Percentiles rank a stretch among this genome's conserved stretches.
phyloP scores from a whole-genome alignment of 2,113 vertebrate species.

The Hippolais icterina region DNA sequence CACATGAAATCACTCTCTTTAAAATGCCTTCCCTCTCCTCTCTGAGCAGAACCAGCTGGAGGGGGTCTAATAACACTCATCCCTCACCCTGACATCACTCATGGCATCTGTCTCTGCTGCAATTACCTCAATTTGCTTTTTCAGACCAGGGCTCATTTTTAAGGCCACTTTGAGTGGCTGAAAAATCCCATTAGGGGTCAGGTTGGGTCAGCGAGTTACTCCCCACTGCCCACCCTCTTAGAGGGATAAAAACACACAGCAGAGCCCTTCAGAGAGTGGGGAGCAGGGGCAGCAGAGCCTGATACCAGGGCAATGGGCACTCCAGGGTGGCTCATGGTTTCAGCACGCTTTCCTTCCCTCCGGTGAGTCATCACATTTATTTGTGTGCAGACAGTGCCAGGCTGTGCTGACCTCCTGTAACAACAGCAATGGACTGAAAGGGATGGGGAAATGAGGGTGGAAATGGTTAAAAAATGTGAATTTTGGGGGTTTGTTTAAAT shows the following conservation, averaged over 20 bases:
- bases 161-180: accelerated
- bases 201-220: accelerated
- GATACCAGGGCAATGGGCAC: not conserved
- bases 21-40: not conserved
- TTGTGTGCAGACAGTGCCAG: not conserved
- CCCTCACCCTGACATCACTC: not conserved
- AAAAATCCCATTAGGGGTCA: not conserved
- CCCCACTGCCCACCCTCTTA: not conserved
- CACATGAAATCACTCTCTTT: not conserved
- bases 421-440: not conserved
- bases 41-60: not conserved
- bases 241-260: not conserved
- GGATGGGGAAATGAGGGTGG: not conserved
- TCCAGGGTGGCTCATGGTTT: not conserved
- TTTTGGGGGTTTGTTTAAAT: not conserved
- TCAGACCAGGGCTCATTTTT: not conserved
- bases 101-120: not conserved
- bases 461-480: not conserved
- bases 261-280: accelerated
- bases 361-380: not conserved
- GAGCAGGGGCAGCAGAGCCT: not conserved
- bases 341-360: not conserved
- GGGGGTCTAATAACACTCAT: not conserved
- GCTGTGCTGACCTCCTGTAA: not conserved
- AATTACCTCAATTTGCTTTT: not conserved